phyloP scores from a whole-genome alignment of 2,113 vertebrate genomes.

The Suricata suricatta region DNA sequence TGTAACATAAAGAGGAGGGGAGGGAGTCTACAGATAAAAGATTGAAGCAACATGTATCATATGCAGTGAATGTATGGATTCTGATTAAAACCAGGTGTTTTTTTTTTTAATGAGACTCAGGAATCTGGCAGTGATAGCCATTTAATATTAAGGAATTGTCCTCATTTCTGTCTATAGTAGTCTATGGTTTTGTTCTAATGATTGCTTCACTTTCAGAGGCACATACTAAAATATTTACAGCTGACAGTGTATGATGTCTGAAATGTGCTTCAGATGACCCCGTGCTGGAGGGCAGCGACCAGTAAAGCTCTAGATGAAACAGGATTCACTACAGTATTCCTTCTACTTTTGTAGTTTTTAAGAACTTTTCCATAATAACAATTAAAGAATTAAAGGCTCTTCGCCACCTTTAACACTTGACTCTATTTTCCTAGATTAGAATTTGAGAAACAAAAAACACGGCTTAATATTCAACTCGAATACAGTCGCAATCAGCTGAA shows the following conservation, averaged over 20 bases:
- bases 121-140: neutral
- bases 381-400: neutral
- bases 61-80: neutral
- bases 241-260: neutral
- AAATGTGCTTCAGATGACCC: neutral
- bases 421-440: conserved; percentile 87
- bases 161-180: neutral
- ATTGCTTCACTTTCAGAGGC: neutral
- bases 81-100: neutral
- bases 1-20: neutral
- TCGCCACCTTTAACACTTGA: conserved; percentile 35
- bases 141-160: neutral
- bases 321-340: neutral
- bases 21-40: neutral
- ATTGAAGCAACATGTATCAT: neutral
- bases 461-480: conserved; percentile 89
- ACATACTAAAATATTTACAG: neutral
- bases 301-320: neutral
- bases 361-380: conserved; percentile 13
- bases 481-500: conserved; percentile 88
- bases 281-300: neutral
- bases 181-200: conserved; percentile 12
- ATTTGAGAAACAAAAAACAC: conserved; percentile 92
- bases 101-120: neutral
- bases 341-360: neutral